Evolutionary conservation across 2,797 vertebrate genomes (phyloP), one percentile per base, ranked within the genome.

Genomic region (Catharus ustulatus): DNA sequence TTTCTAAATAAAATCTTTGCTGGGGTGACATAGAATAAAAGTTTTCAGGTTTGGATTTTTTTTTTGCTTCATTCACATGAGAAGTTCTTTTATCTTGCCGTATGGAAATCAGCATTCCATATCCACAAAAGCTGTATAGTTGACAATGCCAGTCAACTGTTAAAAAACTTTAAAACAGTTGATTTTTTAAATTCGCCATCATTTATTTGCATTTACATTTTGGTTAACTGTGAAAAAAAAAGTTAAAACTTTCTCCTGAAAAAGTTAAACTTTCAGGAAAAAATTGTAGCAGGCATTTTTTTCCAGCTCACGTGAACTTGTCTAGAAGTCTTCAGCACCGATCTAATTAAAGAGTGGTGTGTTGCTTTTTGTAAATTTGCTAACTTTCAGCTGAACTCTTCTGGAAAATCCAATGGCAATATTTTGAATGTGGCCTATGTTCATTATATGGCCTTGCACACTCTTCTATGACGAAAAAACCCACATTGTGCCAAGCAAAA

Each of bases 301-400:
- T 10, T 21, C 51, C 51, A 75, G 22, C 38, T 83, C 17, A 29
- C 0, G 0, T 38, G 15, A 54, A 80, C 24, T 85, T 4, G 1
- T 43, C 21, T 57, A 63, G 49, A 83, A 58, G 4, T 49, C n/a
- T 77, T 83, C 30, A 46, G 49, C 30, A 67, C 6, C 23, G 13
- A 19, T 58, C 19, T 77, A 79, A 66, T 38, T 59, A n/a, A 49
- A 79, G 18, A 88, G 12, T 14, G 7, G 4, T 22, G 8, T 48
- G 40, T 74, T 24, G 6, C 34, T 45, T 67, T n/a, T 46, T 23
- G 18, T 22, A 45, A 59, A 72, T 72, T 61, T 30, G 32, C 9
- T 66, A 68, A 30, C 54, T 75, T 81, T 74, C 76, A 78, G 20
- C 27, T 68, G 55, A 83, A 68, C 6, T 63, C 8, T 68, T 36